These are phyloP conservation scores for Lagodon rhomboides DNA, from an alignment of 2,797 vertebrate species.

Conservation along the genomic window DNA sequence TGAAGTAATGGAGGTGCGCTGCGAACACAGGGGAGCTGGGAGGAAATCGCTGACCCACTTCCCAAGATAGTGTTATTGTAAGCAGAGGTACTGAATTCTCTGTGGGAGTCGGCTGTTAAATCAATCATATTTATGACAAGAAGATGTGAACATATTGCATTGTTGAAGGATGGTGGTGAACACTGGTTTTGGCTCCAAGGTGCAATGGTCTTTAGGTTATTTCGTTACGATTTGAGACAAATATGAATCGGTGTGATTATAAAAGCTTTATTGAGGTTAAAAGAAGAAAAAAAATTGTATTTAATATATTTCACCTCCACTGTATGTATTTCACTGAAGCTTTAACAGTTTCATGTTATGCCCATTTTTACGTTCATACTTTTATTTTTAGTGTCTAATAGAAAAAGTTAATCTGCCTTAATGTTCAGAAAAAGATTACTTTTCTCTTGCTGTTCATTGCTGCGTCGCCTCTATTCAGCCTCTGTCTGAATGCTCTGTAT, in stretches of 20 bases:
- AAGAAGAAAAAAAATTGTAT: not conserved
- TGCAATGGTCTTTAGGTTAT: not conserved
- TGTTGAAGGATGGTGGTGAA: conserved; percentile 1
- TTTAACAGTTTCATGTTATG: too few species aligned
- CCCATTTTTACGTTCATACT: too few species aligned
- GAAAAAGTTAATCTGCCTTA: too few species aligned
- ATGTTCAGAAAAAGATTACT: too few species aligned
- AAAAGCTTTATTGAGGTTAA: not conserved
- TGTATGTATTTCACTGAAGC: not conserved
- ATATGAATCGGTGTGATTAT: not conserved
- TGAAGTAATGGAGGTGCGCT: conserved; percentile 43
- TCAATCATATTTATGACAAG: conserved; percentile 13
- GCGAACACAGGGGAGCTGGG: conserved; percentile 31
- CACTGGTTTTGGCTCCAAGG: not conserved
- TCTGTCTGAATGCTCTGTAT: too few species aligned
- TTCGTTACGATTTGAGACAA: conserved; percentile 6
- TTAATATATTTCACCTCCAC: not conserved
- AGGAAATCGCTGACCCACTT: conserved; percentile 45
- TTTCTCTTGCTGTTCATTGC: too few species aligned
- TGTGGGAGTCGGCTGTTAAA: conserved; percentile 21
- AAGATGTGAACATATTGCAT: not conserved
- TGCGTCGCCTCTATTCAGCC: too few species aligned
- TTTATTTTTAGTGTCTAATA: too few species aligned
- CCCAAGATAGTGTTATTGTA: conserved; percentile 12
- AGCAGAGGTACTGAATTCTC: conserved; percentile 11